Evolutionary conservation across 2,888 invertebrate species (phyloP).

Genomic region (Volucella inflata): DNA sequence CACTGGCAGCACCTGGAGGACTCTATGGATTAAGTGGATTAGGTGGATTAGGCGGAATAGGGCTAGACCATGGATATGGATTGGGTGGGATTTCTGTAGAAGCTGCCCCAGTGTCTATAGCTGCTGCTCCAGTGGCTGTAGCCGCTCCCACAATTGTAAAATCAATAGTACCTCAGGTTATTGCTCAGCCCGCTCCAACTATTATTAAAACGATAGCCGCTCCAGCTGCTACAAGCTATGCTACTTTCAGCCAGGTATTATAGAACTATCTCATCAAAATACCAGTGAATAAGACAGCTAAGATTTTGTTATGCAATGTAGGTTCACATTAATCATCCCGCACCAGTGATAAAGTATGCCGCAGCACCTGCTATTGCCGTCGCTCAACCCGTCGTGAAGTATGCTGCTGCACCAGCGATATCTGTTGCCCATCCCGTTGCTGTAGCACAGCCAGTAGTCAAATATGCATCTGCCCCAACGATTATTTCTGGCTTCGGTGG

Average conservation of each 20-base stretch:
- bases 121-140: conserved; percentile 77
- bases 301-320: conserved; percentile 30
- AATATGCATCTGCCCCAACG: conserved; percentile 77
- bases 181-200: conserved; percentile 81
- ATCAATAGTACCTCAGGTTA: conserved; percentile 77
- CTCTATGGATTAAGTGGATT: conserved; percentile 76
- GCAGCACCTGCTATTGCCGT: conserved; percentile 72
- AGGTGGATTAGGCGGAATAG: conserved; percentile 50
- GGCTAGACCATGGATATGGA: conserved; percentile 53
- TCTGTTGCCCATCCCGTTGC: conserved; percentile 36
- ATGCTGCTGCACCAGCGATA: conserved; percentile 55
- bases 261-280: not conserved
- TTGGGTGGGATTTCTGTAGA: conserved; percentile 67
- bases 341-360: conserved; percentile 80
- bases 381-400: conserved; percentile 73
- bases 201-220: conserved; percentile 80
- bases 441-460: conserved; percentile 71
- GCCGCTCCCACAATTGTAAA: conserved; percentile 75
- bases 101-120: conserved; percentile 78
- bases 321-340: conserved; percentile 79
- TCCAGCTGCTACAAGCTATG: conserved; percentile 86
- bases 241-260: conserved; percentile 85
- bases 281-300: too few relatives aligned
- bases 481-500: conserved; percentile 72
- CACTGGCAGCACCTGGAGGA: conserved; percentile 80